Percentiles rank a stretch among this genome's conserved stretches.
Conservation (phyloP, 2,888 invertebrate species). For the Panorpa germanica region DNA sequence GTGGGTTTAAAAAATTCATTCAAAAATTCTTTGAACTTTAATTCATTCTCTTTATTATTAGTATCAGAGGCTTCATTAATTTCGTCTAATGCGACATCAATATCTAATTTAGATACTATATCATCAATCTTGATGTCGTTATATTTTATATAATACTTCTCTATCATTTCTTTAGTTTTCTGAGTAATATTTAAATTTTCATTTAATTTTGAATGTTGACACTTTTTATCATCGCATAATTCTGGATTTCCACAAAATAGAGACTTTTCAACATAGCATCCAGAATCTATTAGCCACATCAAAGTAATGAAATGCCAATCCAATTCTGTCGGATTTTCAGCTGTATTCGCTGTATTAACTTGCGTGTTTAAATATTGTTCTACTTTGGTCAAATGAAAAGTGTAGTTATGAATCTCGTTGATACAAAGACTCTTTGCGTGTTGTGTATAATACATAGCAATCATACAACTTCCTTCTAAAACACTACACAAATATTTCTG, state of each 20-base stretch:
- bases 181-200: constrained; percentile 22
- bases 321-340: too few species aligned
- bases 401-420: constrained; percentile 55
- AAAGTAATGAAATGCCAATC: constrained; percentile 26
- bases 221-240: too few species aligned
- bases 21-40: too few species aligned
- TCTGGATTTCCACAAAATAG: constrained; percentile 21
- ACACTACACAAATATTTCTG: constrained; percentile 81
- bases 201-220: too few species aligned
- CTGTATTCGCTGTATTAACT: constrained; percentile 21
- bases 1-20: constrained; percentile 34
- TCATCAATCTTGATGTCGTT: too few species aligned
- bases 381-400: constrained; percentile 45
- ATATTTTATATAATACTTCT: too few species aligned
- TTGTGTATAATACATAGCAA: constrained; percentile 66
- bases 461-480: constrained; percentile 71
- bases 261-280: constrained; percentile 39
- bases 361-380: constrained; percentile 36
- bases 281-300: constrained; percentile 58
- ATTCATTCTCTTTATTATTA: constrained; percentile 22
- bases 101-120: too few species aligned
- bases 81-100: too few species aligned
- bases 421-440: constrained; percentile 47
- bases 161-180: constrained; percentile 22
- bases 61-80: constrained; percentile 25